Percentiles rank a stretch among this genome's conserved stretches.
phyloP scores from a whole-genome alignment of 2,113 vertebrate species.

The Phoenicopterus ruber region DNA sequence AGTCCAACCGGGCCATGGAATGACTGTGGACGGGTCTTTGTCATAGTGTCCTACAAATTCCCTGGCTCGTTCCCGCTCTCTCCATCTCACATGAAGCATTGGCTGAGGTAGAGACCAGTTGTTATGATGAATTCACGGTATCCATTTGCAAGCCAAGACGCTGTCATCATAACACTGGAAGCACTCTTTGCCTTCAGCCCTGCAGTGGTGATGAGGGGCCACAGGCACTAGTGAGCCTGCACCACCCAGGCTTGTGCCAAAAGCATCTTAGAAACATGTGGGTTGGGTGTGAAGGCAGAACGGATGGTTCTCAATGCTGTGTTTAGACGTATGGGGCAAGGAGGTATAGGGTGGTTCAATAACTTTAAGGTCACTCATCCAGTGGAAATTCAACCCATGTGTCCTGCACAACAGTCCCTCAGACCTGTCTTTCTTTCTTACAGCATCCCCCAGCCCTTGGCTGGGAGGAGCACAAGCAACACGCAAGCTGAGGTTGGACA shows the following conservation, averaged over 20 bases:
- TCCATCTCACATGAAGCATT: not conserved
- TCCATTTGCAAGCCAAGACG: not conserved
- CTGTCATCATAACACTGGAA: not conserved
- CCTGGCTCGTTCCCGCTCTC: not conserved
- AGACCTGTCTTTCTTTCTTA: not conserved
- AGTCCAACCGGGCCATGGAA: not conserved
- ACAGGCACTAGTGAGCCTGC: not conserved
- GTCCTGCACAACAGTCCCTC: not conserved
- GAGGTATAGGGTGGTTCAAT: not conserved
- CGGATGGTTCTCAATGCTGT: not conserved
- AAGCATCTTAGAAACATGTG: not conserved
- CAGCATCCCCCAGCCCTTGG: not conserved
- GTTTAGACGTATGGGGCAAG: not conserved
- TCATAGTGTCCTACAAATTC: not conserved
- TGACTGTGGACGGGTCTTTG: not conserved
- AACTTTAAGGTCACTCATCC: not conserved
- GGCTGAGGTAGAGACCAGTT: not conserved
- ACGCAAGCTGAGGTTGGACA: not conserved
- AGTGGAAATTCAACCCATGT: not conserved
- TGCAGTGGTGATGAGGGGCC: not conserved
- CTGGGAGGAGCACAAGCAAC: not conserved
- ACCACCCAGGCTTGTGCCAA: not conserved
- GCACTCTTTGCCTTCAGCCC: not conserved
- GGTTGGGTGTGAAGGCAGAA: not conserved
- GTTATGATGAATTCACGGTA: accelerated